Percentiles rank a stretch among this genome's conserved stretches.
Conservation (phyloP, 2,113 vertebrate species). For the Elanoides forficatus region DNA sequence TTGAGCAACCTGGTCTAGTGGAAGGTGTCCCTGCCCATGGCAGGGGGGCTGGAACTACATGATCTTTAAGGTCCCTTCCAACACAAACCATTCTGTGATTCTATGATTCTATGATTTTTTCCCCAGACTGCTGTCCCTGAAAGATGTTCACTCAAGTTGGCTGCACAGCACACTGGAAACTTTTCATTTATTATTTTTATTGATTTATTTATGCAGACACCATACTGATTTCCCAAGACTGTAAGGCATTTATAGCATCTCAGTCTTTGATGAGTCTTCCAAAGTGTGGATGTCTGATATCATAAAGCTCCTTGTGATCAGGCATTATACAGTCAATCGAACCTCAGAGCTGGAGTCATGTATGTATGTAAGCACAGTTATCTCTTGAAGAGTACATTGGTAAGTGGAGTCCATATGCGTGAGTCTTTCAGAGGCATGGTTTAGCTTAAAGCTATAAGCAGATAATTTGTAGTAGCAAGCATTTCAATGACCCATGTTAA, state of each 20-base stretch:
- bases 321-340: neutral
- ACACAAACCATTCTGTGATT: no score
- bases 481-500: neutral
- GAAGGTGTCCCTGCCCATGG: no score
- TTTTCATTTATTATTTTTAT: neutral
- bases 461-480: neutral
- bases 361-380: rapidly evolving
- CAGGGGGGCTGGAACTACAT: no score
- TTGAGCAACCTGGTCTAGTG: no score
- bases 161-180: neutral
- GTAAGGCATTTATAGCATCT: neutral
- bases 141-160: neutral
- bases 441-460: neutral
- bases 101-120: neutral
- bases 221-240: neutral
- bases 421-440: neutral
- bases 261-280: neutral
- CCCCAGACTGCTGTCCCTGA: neutral
- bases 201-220: neutral
- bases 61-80: no score
- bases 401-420: neutral
- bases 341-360: neutral
- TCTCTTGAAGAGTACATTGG: neutral
- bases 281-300: neutral
- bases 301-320: neutral